A percentile compares a stretch with the other conserved stretches of the same genome.
Evolutionary conservation across 2,113 vertebrate genomes (phyloP).

Genomic region (Phylloscopus whistleri): DNA sequence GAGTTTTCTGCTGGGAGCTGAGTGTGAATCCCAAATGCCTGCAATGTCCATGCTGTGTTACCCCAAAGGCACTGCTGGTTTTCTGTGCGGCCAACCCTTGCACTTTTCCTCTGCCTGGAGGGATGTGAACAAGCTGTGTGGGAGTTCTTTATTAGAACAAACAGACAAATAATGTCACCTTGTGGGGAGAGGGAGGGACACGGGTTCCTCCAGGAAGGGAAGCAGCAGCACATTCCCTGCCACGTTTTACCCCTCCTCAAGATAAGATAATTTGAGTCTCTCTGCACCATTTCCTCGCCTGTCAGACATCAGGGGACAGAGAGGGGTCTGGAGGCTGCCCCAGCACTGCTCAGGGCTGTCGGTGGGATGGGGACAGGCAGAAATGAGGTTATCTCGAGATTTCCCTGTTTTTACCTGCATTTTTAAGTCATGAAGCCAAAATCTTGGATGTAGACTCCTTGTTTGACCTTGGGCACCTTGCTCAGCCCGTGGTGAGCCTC

Average conservation of each 20-base stretch:
- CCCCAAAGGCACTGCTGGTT: not conserved
- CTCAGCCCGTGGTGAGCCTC: not conserved
- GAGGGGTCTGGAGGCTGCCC: not conserved
- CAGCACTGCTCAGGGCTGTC: not conserved
- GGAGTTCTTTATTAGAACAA: not conserved
- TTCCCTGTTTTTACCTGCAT: not conserved
- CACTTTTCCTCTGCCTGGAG: not conserved
- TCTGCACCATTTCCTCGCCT: not conserved
- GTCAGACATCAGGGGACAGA: not conserved
- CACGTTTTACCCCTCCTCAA: accelerated
- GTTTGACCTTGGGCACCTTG: not conserved
- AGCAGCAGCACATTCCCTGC: not conserved
- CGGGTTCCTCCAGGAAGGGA: not conserved
- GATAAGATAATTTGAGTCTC: not conserved
- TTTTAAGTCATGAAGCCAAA: not conserved
- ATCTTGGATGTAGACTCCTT: not conserved
- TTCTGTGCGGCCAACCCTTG: not conserved
- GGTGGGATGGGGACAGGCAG: not conserved
- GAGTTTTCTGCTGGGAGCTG: not conserved
- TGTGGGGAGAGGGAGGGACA: accelerated
- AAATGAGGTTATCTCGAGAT: not conserved
- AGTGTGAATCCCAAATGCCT: not conserved
- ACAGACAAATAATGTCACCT: not conserved
- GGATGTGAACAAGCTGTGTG: not conserved
- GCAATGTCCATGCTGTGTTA: not conserved